phyloP scores from a whole-genome alignment of 2,888 invertebrate genomes.

The Pyrgus malvae region DNA sequence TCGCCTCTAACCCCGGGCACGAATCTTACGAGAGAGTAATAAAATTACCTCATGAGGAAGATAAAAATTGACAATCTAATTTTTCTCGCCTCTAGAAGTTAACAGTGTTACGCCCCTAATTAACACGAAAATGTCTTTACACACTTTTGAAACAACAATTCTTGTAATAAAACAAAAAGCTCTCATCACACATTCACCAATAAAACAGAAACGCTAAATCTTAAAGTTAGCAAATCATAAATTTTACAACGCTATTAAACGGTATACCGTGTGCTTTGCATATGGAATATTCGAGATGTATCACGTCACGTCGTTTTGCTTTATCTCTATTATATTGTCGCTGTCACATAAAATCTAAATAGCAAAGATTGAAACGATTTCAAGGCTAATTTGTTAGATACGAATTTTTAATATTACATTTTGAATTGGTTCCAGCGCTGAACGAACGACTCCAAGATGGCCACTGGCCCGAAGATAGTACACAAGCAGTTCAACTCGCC shows the following conservation, averaged over 20 bases:
- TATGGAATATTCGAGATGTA: slow-evolving; percentile 7
- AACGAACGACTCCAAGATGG: slow-evolving; percentile 84
- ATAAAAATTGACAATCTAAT: slow-evolving; percentile 67
- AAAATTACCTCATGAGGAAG: slow-evolving; percentile 69
- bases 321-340: slow-evolving; percentile 11
- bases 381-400: neutral
- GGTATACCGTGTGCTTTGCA: slow-evolving; percentile 6
- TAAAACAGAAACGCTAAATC: slow-evolving; percentile 10
- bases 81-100: slow-evolving; percentile 43
- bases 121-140: slow-evolving; percentile 17
- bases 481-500: slow-evolving; percentile 96
- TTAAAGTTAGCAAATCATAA: slow-evolving; percentile 41
- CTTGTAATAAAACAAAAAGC: neutral
- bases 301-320: neutral
- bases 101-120: slow-evolving; percentile 32
- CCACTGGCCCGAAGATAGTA: slow-evolving; percentile 87
- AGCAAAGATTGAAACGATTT: slow-evolving; percentile 1
- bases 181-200: neutral
- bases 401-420: neutral
- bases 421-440: slow-evolving; percentile 63
- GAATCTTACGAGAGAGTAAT: slow-evolving; percentile 65
- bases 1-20: slow-evolving; percentile 52
- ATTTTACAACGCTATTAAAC: slow-evolving; percentile 42
- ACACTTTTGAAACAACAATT: neutral
- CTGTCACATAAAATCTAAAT: neutral